These are phyloP conservation scores for Hiodon alosoides DNA, from an alignment of 2,113 vertebrate species.

Conservation along the genomic window DNA sequence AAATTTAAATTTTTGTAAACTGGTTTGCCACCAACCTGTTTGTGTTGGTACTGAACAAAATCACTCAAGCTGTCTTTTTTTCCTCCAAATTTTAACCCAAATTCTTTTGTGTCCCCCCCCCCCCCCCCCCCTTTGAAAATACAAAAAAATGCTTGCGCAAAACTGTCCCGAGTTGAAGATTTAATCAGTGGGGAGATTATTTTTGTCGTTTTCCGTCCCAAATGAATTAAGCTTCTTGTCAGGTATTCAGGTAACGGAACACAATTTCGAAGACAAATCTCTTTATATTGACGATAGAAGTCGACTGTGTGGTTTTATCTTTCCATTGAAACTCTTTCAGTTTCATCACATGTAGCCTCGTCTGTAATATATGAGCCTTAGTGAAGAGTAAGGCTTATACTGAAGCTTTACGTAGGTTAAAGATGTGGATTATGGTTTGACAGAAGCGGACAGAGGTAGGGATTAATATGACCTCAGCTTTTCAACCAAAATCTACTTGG, in stretches of 20 bases:
- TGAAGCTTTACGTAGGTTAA: conserved; percentile 28
- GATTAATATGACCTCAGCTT: conserved; percentile 41
- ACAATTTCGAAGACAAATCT: conserved; percentile 26
- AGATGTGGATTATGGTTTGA: conserved; percentile 38
- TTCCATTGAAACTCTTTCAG: conserved; percentile 8
- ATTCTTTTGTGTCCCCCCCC: conserved; percentile 23
- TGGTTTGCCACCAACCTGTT: conserved; percentile 26
- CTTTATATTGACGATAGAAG: conserved; percentile 24
- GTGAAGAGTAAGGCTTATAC: conserved; percentile 27
- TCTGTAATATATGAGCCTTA: conserved; percentile 18
- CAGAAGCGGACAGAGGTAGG: conserved; percentile 25
- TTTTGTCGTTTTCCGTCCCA: conserved; percentile 26
- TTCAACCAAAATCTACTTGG: conserved; percentile 21
- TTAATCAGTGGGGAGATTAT: conserved; percentile 33
- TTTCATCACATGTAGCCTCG: conserved; percentile 21
- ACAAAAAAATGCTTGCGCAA: conserved; percentile 25
- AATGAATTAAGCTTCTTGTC: conserved; percentile 28
- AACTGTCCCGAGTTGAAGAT: conserved; percentile 26
- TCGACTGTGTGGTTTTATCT: conserved; percentile 22
- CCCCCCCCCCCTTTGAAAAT: conserved; percentile 24
- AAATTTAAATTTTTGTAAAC: no score
- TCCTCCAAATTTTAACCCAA: conserved; percentile 18
- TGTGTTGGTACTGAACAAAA: conserved; percentile 8
- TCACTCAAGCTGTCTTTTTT: conserved; percentile 15
- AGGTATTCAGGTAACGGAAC: conserved; percentile 26